phyloP scores from a whole-genome alignment of 2,113 vertebrate species.

The Pan troglodytes region NHGRI_mPanTro3-v2.1_pri NC_072398.2:60541001-60541500 shows the following conservation, averaged over 20 bases:
- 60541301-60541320: not conserved
- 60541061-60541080: not conserved
- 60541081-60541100: not conserved
- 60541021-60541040: not conserved
- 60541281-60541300: not conserved
- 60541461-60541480: not conserved
- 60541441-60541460: not conserved
- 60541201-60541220: not conserved
- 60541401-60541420: not conserved
- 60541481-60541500: not conserved
- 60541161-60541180: not conserved
- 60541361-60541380: not conserved
- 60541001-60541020: not conserved
- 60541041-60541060: not conserved
- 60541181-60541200: not conserved
- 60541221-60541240: not conserved
- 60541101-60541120: not conserved
- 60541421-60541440: not conserved
- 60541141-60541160: not conserved
- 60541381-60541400: not conserved
- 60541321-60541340: not conserved
- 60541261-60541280: not conserved
- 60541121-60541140: not conserved
- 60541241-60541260: not conserved
- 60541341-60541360: not conserved